Base-by-base conservation (phyloP, 1,140 invertebrate genomes). In the Formica exsecta region DNA sequence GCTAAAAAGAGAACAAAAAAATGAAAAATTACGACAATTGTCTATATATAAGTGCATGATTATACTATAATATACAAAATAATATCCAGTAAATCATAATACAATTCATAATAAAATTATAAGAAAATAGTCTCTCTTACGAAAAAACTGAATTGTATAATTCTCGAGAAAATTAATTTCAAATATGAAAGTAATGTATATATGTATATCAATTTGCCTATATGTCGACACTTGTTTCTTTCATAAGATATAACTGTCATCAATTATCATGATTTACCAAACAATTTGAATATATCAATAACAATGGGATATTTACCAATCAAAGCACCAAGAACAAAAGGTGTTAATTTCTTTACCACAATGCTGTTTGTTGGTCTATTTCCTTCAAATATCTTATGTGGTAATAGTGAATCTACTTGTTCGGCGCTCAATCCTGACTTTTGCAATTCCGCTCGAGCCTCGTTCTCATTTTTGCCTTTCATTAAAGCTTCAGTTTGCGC, bases 321-420 rank as follows among this genome's bases (percentile, higher is more conserved):
- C n/a, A 99, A 95, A 64, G 97, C 97, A 85, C 99, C 99, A 22
- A 99, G 96, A 7, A 96, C 98, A 95, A 99, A 99, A 9, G 99
- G 99, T 11, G 98, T 98, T 19, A 99, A 91, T 95, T 98, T 97
- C 92, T 98, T 98, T 0, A 99, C 97, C n/a, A 99, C 95, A 92
- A 99, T 99, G 68, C 98, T 99, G 94, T 99, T 99, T 3, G 98
- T 99, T 38, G 99, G 99, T 29, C 98, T 96, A 94, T 99, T 99
- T 80, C 99, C 99, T 95, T 97, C 96, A 95, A 99, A 99, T 6
- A 99, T 97, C 95, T 99, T 99, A 95, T 99, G 99, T 0, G 99
- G 98, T 44, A 99, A 95, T 77, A 99, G 96, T 89, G 97, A 97
- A 32, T 96, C 95, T 3, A 99, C 93, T 86, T 98, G 97, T 48